phyloP scores from a whole-genome alignment of 2,797 vertebrate species.

The Anas capensis region DNA sequence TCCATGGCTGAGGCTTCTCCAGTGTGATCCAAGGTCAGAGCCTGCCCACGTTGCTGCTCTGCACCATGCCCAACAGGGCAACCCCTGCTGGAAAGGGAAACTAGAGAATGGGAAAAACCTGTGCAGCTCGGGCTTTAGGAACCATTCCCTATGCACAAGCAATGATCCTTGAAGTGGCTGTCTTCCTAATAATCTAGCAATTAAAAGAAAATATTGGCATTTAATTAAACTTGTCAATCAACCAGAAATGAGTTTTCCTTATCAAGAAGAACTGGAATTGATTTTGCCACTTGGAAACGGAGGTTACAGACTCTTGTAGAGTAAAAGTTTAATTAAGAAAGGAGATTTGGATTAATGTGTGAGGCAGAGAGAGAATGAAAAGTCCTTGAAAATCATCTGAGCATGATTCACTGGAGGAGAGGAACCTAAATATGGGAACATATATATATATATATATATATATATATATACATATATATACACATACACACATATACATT shows the following conservation, averaged over 20 bases:
- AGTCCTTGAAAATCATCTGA: slow-evolving; percentile 51
- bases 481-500: too few relatives aligned
- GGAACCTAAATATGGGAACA: slow-evolving; percentile 46
- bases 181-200: slow-evolving; percentile 62
- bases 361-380: slow-evolving; percentile 47
- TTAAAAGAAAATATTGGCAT: slow-evolving; percentile 60
- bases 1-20: not conserved
- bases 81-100: not conserved
- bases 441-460: not conserved
- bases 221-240: slow-evolving; percentile 76
- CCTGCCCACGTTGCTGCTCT: not conserved
- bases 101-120: not conserved
- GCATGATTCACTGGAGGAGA: slow-evolving; percentile 49
- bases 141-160: not conserved
- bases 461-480: too few relatives aligned
- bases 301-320: slow-evolving; percentile 25
- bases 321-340: slow-evolving; percentile 67
- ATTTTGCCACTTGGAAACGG: slow-evolving; percentile 36
- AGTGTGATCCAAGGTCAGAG: not conserved
- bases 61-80: not conserved
- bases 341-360: slow-evolving; percentile 61
- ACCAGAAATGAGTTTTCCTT: slow-evolving; percentile 46
- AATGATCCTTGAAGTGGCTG: slow-evolving; percentile 19
- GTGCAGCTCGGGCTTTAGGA: not conserved
- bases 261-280: slow-evolving; percentile 56